Percentiles rank a stretch among this genome's conserved stretches.
These are phyloP conservation scores for Himalopsyche phryganea DNA, from an alignment of 1,140 invertebrate species.

Conservation along the genomic window DNA sequence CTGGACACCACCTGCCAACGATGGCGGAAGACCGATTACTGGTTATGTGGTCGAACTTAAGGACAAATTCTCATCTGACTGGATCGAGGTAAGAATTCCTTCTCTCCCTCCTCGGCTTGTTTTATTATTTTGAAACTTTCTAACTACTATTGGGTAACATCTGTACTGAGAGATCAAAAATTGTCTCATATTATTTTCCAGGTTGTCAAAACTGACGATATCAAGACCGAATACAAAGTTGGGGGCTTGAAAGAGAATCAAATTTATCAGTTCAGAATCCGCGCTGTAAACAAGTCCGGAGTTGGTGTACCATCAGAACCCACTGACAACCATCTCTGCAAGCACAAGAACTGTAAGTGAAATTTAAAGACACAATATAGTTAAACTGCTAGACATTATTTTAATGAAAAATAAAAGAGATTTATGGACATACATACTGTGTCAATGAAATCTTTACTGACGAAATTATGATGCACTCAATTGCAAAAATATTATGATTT, in stretches of 20 bases:
- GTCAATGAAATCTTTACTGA: no score
- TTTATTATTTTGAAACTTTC: no score
- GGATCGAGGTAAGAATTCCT: slow-evolving; percentile 67
- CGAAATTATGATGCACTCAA: no score
- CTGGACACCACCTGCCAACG: slow-evolving; percentile 85
- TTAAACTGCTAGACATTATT: no score
- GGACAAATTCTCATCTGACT: slow-evolving; percentile 87
- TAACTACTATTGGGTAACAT: no score
- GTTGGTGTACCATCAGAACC: slow-evolving; percentile 83
- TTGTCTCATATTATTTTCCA: slow-evolving; percentile 23
- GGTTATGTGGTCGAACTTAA: slow-evolving; percentile 96
- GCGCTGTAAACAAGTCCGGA: slow-evolving; percentile 90
- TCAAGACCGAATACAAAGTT: slow-evolving; percentile 75
- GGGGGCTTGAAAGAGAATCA: slow-evolving; percentile 89
- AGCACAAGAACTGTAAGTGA: slow-evolving; percentile 85
- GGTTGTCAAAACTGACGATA: slow-evolving; percentile 70
- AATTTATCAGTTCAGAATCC: slow-evolving; percentile 89
- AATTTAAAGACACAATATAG: no score
- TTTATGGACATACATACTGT: no score
- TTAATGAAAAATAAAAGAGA: no score
- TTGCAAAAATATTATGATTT: no score
- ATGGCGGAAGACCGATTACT: slow-evolving; percentile 92
- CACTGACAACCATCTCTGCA: slow-evolving; percentile 88
- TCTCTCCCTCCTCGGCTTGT: no score
- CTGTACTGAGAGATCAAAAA: background rate